Evolutionary conservation across 2,113 vertebrate species (phyloP), one percentile per base, ranked within the genome.

Genomic region (Plecotus auritus): DNA sequence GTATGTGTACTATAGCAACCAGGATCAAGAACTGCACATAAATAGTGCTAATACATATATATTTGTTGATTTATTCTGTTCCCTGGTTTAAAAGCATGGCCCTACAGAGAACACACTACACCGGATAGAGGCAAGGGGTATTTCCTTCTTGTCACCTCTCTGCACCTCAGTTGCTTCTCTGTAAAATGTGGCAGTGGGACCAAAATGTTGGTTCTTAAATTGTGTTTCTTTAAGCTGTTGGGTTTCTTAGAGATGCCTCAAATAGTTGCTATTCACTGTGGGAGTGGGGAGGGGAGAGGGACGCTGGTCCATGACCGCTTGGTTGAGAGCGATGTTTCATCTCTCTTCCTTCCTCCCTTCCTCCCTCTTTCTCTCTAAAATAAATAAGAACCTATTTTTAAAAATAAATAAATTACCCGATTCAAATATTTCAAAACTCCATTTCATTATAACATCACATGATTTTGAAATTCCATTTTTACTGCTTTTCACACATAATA

Each of bases 391-490:
- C 56, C 23, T 61, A 61, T 61, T n/a, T 76, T 84, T 28, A 28
- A 20, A 26, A 73, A 61, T 26, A 56, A 23, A 56, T 23, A 61
- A 61, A 73, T 56, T 26, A 78, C n/a, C 37, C 67, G 37, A 77
- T 13, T 90, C 8, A 7, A 20, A 28, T 76, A 85, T 61, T 82
- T 83, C 69, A 47, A 73, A 78, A n/a, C 2, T 76, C 37, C 26
- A 30, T 92, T 90, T 83, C 28, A n/a, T 32, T 40, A 30, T 54
- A 37, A 83, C 18, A 30, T 42, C 12, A 45, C 28, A 37, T 22
- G 35, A 32, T 85, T 42, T 66, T 94, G 40, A 66, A 32, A 64
- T 91, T 90, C 74, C 42, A 45, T 11, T 49, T 77, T 77, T 51
- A 51, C 30, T n/a, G 49, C 12, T 35, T 49, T 22, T 32, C 42